Evolutionary conservation across 1,140 invertebrate species (phyloP).

Genomic region (Lordiphosa mommai): DNA sequence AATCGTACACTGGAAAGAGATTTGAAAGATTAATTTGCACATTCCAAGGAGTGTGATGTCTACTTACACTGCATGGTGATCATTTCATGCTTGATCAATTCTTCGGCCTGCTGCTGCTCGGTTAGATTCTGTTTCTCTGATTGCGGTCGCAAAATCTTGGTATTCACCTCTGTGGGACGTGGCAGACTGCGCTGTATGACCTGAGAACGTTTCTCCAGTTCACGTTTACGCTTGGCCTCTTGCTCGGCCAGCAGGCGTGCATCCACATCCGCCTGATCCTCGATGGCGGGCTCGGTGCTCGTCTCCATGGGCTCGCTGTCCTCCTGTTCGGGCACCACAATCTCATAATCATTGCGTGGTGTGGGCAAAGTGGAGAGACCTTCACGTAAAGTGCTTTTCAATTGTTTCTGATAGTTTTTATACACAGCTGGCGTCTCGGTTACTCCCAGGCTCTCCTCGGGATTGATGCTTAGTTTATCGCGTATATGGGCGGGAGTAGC

Average conservation of each 20-base stretch:
- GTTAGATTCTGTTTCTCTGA: conserved; percentile 87
- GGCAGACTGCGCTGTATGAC: conserved; percentile 94
- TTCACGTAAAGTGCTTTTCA: conserved; percentile 86
- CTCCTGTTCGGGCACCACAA: conserved; percentile 96
- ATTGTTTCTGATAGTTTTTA: conserved; percentile 85
- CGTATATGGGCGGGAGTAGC: conserved; percentile 83
- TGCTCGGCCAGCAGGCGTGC: conserved; percentile 80
- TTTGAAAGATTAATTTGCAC: not conserved
- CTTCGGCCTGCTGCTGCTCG: conserved; percentile 97
- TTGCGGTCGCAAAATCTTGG: conserved; percentile 87
- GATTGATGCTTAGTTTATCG: conserved; percentile 97
- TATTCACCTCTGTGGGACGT: conserved; percentile 92
- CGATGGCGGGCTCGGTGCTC: conserved; percentile 81
- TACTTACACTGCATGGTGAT: conserved; percentile 89
- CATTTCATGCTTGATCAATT: conserved; percentile 98
- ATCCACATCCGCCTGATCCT: conserved; percentile 96
- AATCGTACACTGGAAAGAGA: conserved; percentile 86
- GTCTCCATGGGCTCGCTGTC: conserved; percentile 81
- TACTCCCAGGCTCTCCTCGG: conserved; percentile 87
- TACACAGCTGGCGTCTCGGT: conserved; percentile 84
- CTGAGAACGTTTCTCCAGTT: conserved; percentile 90
- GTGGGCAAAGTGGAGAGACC: conserved; percentile 90
- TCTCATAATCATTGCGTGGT: conserved; percentile 98
- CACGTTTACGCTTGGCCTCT: conserved; percentile 77
- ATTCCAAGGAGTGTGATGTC: no score